Base-by-base conservation (phyloP, 2,113 vertebrate species). In the Echinops telfairi region DNA sequence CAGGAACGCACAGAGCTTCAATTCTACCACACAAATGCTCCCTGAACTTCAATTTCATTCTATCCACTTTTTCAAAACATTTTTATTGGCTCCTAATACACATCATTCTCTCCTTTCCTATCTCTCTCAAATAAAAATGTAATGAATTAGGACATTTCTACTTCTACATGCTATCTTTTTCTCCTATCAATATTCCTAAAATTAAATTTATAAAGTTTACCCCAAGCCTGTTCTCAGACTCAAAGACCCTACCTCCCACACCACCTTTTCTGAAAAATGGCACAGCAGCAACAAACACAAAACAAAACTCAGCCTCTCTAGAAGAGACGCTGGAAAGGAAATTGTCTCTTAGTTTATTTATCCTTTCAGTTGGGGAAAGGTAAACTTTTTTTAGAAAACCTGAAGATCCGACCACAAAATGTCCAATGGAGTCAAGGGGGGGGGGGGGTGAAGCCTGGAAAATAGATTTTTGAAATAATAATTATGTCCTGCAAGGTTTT, bases 221-320 rank as follows among this genome's bases (percentile, higher is more conserved):
- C 43, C 43, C 43, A 47, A 47, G 43, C 43, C 43, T 47, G 43
- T 47, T 47, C 43, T 47, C 43, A 47, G 43, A 47, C 43, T 47
- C 43, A 83, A 96, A 95, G 68, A 73, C 93, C 95, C 91, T 90
- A 96, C 97, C 94, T 96, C 96, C 97, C 97, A 97, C 96, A 95
- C 90, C 89, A 96, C 89, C 58, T 95, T 95, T 94, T 95, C 93
- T 90, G 43, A 95, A 95, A 47, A 47, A 47, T 47, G 43, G 43
- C 94, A 97, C 90, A 94, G 90, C 91, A 94, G 93, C 94, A 97
- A 95, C 94, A 95, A 95, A 94, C n/a, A n/a, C n/a, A n/a, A n/a
- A n/a, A n/a, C n/a, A n/a, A n/a, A n/a, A n/a, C n/a, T n/a, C n/a
- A n/a, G n/a, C n/a, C n/a, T n/a, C n/a, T n/a, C n/a, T n/a, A n/a